phyloP scores from a whole-genome alignment of 2,888 invertebrate species.

The Mallateleia sp. region DNA sequence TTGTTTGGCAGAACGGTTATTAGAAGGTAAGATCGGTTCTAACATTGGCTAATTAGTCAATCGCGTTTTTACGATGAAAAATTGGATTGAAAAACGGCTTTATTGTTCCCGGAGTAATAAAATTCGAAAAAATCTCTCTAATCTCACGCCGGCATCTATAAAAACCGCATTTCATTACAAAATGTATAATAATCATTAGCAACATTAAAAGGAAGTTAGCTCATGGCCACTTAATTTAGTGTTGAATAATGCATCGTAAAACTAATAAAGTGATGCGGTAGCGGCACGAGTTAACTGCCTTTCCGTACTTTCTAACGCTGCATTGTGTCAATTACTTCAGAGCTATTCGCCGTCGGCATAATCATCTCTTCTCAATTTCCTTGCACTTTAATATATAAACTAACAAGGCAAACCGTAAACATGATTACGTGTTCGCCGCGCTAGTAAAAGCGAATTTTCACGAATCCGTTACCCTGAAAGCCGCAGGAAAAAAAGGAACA shows the following conservation, averaged over 20 bases:
- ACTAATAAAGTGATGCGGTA: conserved; percentile 75
- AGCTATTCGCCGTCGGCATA: conserved; percentile 51
- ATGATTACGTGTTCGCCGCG: conserved; percentile 35
- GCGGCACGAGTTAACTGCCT: conserved; percentile 59
- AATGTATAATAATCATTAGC: conserved; percentile 53
- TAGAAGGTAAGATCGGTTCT: too few relatives aligned
- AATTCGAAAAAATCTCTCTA: neutral
- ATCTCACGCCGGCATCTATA: conserved; percentile 28
- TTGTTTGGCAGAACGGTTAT: too few relatives aligned
- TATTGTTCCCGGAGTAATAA: conserved; percentile 16
- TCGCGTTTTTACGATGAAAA: neutral
- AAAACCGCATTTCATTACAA: conserved; percentile 57
- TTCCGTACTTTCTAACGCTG: conserved; percentile 74
- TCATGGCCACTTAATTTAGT: conserved; percentile 66
- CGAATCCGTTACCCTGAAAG: neutral
- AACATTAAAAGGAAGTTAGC: conserved; percentile 68
- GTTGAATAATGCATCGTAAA: conserved; percentile 73
- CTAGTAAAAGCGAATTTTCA: conserved; percentile 32
- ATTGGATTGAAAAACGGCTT: neutral
- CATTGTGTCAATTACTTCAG: conserved; percentile 75
- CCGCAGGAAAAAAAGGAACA: neutral
- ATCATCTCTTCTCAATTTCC: conserved; percentile 59
- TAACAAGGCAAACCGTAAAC: conserved; percentile 52
- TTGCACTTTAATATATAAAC: conserved; percentile 52
- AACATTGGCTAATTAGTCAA: neutral